Percentiles rank a stretch among this genome's conserved stretches.
Conservation (phyloP, 2,888 invertebrate genomes). For the Agonopterix heracliana region DNA sequence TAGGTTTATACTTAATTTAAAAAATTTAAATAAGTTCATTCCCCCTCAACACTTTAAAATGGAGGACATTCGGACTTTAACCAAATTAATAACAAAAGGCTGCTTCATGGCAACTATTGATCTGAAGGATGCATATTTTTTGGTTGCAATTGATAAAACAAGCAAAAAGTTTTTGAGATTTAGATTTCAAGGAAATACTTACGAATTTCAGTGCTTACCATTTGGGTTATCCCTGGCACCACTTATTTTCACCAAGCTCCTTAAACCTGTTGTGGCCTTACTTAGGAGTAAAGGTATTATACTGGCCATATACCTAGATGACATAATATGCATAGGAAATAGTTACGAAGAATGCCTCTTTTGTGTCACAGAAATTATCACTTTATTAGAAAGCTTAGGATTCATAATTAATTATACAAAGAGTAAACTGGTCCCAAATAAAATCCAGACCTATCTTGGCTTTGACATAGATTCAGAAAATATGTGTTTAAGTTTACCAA, state of each 20-base stretch:
- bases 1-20: constrained; percentile 13
- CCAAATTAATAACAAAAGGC: constrained; percentile 3
- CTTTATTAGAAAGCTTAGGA: constrained; percentile 4
- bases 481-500: constrained; percentile 6
- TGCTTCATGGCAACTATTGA: constrained; percentile 12
- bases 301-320: constrained; percentile 8
- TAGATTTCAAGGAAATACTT: constrained; percentile 2
- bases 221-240: constrained; percentile 11
- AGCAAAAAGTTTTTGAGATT: constrained; percentile 3
- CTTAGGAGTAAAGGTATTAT: constrained; percentile 7
- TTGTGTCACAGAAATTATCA: constrained; percentile 1
- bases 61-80: constrained; percentile 12
- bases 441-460: constrained; percentile 4
- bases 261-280: constrained; percentile 8
- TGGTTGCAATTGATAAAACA: neutral
- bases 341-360: neutral
- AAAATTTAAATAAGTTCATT: constrained; percentile 11
- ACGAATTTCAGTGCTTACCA: constrained; percentile 13
- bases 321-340: constrained; percentile 9
- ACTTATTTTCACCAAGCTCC: constrained; percentile 10
- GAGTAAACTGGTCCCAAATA: constrained; percentile 4
- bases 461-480: constrained; percentile 7
- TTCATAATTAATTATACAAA: constrained; percentile 9
- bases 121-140: constrained; percentile 10
- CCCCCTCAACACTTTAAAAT: constrained; percentile 11